phyloP scores from a whole-genome alignment of 2,888 invertebrate species.

The Zygaena filipendulae region DNA sequence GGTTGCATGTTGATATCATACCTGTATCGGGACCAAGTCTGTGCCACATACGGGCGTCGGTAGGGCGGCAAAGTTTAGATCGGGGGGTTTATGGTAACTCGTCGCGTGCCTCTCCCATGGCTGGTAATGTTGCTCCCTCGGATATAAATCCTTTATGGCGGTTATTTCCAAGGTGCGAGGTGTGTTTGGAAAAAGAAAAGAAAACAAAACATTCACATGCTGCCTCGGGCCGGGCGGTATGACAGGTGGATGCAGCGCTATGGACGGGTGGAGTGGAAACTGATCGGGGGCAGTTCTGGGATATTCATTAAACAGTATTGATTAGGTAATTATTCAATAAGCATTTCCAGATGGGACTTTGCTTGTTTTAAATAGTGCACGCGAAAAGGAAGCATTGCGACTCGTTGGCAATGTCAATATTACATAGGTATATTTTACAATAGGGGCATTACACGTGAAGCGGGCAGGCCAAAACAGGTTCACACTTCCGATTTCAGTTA shows the following conservation, averaged over 20 bases:
- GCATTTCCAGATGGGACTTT: too few species aligned
- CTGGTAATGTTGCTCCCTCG: conserved; percentile 72
- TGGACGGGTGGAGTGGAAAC: conserved; percentile 34
- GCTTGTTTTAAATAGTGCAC: too few species aligned
- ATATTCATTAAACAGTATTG: conserved; percentile 16
- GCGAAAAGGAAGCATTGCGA: too few species aligned
- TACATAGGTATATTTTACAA: too few species aligned
- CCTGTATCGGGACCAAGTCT: conserved; percentile 65
- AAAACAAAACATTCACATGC: conserved; percentile 71
- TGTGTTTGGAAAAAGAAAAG: conserved; percentile 67
- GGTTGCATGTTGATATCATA: conserved; percentile 55
- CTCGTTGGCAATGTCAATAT: too few species aligned
- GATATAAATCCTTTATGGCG: conserved; percentile 64
- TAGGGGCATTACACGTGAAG: too few species aligned
- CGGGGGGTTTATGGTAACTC: conserved; percentile 67
- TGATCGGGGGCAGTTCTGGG: conserved; percentile 41
- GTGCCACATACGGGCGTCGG: conserved; percentile 60
- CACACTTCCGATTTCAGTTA: too few species aligned
- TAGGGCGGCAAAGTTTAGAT: conserved; percentile 64
- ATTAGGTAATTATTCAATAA: too few species aligned
- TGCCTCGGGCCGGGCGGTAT: conserved; percentile 56
- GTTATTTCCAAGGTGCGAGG: conserved; percentile 65
- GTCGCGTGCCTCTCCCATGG: conserved; percentile 75
- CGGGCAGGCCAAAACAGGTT: too few species aligned
- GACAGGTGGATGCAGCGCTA: conserved; percentile 54